phyloP scores from a whole-genome alignment of 2,113 vertebrate species.

The Callorhinus ursinus region DNA sequence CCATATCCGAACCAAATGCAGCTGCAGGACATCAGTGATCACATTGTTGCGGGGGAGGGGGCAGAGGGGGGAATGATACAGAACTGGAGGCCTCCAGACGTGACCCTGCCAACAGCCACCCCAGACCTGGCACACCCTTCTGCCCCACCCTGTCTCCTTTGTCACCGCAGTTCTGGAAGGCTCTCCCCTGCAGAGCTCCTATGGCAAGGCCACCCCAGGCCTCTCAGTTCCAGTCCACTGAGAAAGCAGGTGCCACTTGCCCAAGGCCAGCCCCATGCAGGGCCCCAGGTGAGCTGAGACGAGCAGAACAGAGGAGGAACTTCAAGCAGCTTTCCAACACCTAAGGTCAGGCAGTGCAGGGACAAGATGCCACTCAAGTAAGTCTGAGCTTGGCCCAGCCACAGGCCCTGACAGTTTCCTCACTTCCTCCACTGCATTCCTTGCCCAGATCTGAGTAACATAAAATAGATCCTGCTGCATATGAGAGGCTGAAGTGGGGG shows the following conservation, averaged over 20 bases:
- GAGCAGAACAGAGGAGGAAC: not conserved
- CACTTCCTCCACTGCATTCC: not conserved
- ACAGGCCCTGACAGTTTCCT: not conserved
- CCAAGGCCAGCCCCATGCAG: not conserved
- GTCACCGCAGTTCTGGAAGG: not conserved
- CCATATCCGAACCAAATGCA: not conserved
- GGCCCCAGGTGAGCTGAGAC: not conserved
- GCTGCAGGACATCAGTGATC: not conserved
- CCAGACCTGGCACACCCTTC: not conserved
- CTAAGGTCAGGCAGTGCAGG: accelerated
- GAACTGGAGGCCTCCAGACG: not conserved
- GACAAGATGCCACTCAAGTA: not conserved
- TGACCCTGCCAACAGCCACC: not conserved
- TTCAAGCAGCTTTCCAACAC: not conserved
- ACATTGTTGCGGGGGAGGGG: accelerated
- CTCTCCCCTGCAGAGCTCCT: not conserved
- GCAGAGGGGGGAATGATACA: not conserved
- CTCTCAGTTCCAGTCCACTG: not conserved
- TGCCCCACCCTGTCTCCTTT: not conserved
- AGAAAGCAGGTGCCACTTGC: not conserved
- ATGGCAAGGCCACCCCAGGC: not conserved
- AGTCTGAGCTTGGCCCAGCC: not conserved
- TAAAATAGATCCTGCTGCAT: not conserved
- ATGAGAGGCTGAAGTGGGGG: not conserved
- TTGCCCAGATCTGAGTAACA: not conserved